These are phyloP conservation scores for Scytalopus superciliaris DNA, from an alignment of 2,113 vertebrate genomes.

Conservation along the genomic window DNA sequence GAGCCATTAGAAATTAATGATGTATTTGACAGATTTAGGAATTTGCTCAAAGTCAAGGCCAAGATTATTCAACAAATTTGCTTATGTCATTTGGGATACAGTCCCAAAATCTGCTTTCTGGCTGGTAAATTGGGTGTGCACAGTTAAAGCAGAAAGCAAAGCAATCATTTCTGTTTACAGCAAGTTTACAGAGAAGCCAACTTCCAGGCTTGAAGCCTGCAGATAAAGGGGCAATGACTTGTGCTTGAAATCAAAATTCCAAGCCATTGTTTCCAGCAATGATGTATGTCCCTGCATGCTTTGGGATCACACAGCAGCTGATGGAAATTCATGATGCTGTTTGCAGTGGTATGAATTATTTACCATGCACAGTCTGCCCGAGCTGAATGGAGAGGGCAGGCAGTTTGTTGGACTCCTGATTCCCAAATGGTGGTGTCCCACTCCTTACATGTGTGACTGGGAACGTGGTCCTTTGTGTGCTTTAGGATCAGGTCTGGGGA, in stretches of 20 bases:
- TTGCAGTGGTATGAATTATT: constrained; percentile 6
- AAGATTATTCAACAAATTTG: neutral
- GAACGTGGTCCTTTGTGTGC: neutral
- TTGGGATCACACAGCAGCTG: neutral
- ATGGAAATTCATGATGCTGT: constrained; percentile 12
- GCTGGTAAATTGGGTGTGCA: neutral
- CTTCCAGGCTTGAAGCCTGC: neutral
- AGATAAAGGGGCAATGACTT: neutral
- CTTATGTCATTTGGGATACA: neutral
- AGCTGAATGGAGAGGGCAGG: neutral
- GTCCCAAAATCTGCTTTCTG: neutral
- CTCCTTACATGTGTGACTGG: rapidly evolving
- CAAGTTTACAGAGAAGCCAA: neutral
- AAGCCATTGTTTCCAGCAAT: neutral
- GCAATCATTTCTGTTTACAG: neutral
- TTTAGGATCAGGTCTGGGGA: neutral
- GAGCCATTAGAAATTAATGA: neutral
- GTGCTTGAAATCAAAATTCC: constrained; percentile 15
- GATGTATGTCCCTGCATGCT: neutral
- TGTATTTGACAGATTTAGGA: neutral
- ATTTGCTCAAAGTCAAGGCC: neutral
- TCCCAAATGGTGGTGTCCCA: neutral
- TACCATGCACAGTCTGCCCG: neutral
- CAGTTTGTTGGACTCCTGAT: neutral
- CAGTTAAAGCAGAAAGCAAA: neutral